Evolutionary conservation across 2,888 invertebrate species (phyloP), one percentile per base, ranked within the genome.

Genomic region (Heliconius aoede): DNA sequence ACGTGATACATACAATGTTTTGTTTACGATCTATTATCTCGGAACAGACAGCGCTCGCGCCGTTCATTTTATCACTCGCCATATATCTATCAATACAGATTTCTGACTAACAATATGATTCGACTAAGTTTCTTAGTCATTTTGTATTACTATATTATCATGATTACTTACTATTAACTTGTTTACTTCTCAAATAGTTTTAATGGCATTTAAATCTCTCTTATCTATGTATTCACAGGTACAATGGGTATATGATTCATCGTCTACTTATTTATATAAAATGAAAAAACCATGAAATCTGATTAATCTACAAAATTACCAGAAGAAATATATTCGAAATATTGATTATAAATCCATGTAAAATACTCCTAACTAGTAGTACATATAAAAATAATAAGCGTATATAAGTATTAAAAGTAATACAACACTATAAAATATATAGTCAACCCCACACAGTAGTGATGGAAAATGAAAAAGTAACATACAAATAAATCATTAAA

Each of bases 401-500:
- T 36, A 36, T 36, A n/a, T 36, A n/a, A 1, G 1, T 2, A 36
- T 65, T 24, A 24, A 65, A 24, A 65, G 24, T 65, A 24, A 36
- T 36, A 36, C 13, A 7, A 36, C 4, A 32, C 30, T 11, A 64
- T 32, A n/a, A 64, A 64, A 32, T 5, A 62, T 8, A 64, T 32
- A 64, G 13, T 51, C 13, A 68, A 51, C 51, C 21, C 26, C 3
- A 30, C n/a, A 21, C 64, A 58, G 58, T 24, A 32, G 30, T 24
- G 32, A 60, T n/a, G 55, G 30, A 36, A 61, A 61, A 24, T 60
- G 36, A 26, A 36, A 72, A 58, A 72, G 26, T 61, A 61, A 58
- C 36, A 72, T 60, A 24, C 24, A 36, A 72, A 72, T 40, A 72
- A 60, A 72, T 40, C 40, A 60, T 72, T 60, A 60, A 61, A 60